Evolutionary conservation across 2,113 vertebrate genomes (phyloP).

Genomic region (Chiloscyllium plagiosum): DNA sequence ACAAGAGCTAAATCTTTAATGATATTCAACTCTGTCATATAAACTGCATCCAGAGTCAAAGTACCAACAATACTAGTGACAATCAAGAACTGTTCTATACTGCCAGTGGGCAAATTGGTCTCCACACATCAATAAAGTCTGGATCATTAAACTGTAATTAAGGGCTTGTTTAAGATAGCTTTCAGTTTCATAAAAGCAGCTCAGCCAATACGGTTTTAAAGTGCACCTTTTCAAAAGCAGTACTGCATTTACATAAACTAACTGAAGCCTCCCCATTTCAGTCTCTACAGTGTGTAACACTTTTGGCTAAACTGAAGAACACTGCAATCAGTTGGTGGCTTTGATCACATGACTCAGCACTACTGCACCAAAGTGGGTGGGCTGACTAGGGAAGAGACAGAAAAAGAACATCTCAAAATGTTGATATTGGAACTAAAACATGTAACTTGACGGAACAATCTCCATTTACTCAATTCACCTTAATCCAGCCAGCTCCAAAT

Average conservation of each 20-base stretch:
- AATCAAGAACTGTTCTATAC: neutral
- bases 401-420: neutral
- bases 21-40: neutral
- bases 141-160: neutral
- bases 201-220: neutral
- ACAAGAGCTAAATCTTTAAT: neutral
- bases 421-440: neutral
- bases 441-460: neutral
- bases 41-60: neutral
- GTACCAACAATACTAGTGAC: neutral
- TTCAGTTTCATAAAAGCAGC: neutral
- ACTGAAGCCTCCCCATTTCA: neutral
- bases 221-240: neutral
- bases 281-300: neutral
- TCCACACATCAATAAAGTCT: neutral
- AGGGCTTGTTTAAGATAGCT: neutral
- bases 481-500: neutral
- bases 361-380: neutral
- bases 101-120: neutral
- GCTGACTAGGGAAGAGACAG: conserved; percentile 20
- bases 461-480: neutral
- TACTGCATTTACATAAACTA: neutral
- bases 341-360: neutral
- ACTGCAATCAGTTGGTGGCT: neutral
- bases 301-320: neutral